A percentile compares a stretch with the other conserved stretches of the same genome.
Evolutionary conservation across 2,113 vertebrate species (phyloP).

Genomic region (Ifrita kowaldi): DNA sequence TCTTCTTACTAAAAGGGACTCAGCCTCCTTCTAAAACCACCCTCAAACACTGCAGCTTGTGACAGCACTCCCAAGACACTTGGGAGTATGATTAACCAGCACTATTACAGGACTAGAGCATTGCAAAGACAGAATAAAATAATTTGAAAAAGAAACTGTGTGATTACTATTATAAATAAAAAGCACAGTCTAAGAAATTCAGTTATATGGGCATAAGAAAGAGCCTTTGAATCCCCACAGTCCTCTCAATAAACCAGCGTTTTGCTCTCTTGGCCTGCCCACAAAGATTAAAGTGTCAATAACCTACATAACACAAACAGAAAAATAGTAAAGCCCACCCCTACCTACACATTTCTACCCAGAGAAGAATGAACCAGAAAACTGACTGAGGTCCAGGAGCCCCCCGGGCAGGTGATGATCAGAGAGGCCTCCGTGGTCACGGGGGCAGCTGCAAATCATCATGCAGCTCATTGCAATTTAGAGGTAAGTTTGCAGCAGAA

Average conservation of each 20-base stretch:
- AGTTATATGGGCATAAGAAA: neutral
- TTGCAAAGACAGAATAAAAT: neutral
- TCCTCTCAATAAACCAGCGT: neutral
- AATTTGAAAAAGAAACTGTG: neutral
- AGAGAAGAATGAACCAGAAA: neutral
- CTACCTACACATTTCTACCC: accelerated
- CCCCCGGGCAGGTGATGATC: neutral
- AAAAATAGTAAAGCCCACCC: neutral
- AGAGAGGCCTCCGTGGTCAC: neutral
- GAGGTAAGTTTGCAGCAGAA: neutral
- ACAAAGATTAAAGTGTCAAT: neutral
- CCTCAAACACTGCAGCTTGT: neutral
- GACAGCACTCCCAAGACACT: neutral
- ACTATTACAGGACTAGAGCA: neutral
- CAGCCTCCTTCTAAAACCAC: neutral
- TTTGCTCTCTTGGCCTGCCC: neutral
- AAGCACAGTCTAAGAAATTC: neutral
- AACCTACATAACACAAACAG: neutral
- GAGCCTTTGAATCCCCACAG: neutral
- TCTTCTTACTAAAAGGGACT: neutral
- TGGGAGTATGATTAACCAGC: neutral
- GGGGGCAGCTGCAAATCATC: neutral
- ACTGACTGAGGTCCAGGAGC: accelerated
- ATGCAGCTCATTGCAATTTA: neutral
- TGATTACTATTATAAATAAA: neutral